phyloP scores from a whole-genome alignment of 2,888 invertebrate genomes.

The Napeogenes sylphis region DNA sequence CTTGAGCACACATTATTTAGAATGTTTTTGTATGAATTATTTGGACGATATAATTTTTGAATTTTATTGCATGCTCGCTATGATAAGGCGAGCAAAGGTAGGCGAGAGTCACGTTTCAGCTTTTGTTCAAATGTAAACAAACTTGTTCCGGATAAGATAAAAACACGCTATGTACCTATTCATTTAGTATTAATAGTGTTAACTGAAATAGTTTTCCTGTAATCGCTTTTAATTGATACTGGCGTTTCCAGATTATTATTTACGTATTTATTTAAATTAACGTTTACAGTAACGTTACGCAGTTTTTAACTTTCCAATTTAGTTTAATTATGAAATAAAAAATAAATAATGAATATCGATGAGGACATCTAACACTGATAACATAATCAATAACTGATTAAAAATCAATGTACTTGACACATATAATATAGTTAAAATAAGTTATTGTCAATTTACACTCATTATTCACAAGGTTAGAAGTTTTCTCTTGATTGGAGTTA shows the following conservation, averaged over 20 bases:
- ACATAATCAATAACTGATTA: constrained; percentile 3
- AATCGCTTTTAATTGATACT: not conserved
- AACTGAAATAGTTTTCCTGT: not conserved
- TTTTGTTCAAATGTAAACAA: constrained; percentile 75
- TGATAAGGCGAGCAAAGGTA: constrained; percentile 68
- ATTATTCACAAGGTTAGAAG: constrained; percentile 1
- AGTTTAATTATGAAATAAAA: constrained; percentile 1
- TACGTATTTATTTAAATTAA: no score
- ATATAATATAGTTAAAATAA: not conserved
- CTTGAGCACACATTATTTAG: constrained; percentile 32
- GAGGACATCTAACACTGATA: not conserved
- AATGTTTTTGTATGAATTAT: constrained; percentile 30
- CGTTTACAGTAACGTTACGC: no score
- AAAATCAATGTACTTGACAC: constrained; percentile 3
- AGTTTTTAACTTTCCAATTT: not conserved
- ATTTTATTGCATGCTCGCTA: constrained; percentile 67
- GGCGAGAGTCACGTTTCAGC: constrained; percentile 70
- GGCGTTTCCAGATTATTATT: no score
- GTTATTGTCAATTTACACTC: not conserved
- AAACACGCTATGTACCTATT: constrained; percentile 45
- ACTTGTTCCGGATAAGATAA: constrained; percentile 76
- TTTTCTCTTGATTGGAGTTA: constrained; percentile 4
- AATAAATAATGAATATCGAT: not conserved
- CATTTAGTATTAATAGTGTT: constrained; percentile 11
- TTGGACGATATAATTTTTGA: constrained; percentile 52